Evolutionary conservation across 2,113 vertebrate species (phyloP).

Genomic region (Diadophis punctatus): DNA sequence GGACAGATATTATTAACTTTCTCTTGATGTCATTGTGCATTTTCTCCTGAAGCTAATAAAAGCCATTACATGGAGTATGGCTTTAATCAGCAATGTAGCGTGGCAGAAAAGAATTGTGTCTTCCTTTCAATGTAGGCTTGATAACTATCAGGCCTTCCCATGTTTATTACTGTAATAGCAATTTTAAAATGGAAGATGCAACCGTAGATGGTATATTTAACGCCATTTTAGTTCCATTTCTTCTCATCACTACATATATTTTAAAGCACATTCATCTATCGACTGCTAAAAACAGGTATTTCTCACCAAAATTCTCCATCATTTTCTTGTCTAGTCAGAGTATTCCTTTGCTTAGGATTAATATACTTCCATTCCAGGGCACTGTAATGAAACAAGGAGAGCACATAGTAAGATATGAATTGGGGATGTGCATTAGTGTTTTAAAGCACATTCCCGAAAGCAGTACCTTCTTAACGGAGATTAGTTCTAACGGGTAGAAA

Average conservation of each 20-base stretch:
- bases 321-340: slow-evolving; percentile 71
- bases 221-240: neutral
- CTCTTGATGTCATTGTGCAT: neutral
- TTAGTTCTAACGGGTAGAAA: neutral
- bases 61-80: neutral
- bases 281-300: neutral
- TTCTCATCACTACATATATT: neutral
- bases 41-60: neutral
- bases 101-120: neutral
- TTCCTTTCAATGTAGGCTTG: neutral
- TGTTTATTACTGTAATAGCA: neutral
- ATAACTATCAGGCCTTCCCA: neutral
- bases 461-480: neutral
- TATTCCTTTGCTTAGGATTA: slow-evolving; percentile 63
- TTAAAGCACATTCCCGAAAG: neutral
- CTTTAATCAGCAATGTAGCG: neutral
- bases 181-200: neutral
- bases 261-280: neutral
- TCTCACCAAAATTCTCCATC: slow-evolving; percentile 89
- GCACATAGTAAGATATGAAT: neutral
- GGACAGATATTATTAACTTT: neutral
- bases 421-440: neutral
- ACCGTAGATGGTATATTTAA: neutral
- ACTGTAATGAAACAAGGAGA: slow-evolving; percentile 57
- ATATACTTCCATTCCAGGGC: slow-evolving; percentile 78